Evolutionary conservation across 2,113 vertebrate genomes (phyloP), one percentile per base, ranked within the genome.

Genomic region (Beaufortia kweichowensis): DNA sequence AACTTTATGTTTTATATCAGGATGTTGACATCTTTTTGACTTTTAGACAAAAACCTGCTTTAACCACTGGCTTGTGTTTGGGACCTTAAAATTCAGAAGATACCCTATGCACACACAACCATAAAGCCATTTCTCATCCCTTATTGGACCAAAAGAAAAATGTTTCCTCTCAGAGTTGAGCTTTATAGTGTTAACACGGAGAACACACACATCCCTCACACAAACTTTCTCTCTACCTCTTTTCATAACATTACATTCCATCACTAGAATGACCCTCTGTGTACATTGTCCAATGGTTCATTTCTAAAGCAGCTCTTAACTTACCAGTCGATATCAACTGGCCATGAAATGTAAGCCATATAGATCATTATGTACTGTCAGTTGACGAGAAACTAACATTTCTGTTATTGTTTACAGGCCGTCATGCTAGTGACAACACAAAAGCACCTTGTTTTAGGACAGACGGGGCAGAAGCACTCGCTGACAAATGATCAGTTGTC

Each of bases 211-310:
- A 59, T 71, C 53, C 31, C 23, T 59, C 69, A 9, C 48, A 59
- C 55, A 21, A 31, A 41, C 67, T 70, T 23, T 70, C 67, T 35
- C 23, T 70, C 50, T 56, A 28, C 33, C 21, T 71, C 53, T 19
- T 59, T 21, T 59, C 48, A 69, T 71, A 56, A 71, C 59, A 71
- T 71, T 71, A 59, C 53, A 71, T 71, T 71, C 68, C 53, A 71
- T 39, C 50, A 28, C 14, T 19, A 71, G 68, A 71, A 71, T 26
- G 31, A 71, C 50, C 23, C 68, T 41, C 53, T 71, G 53, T 71
- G 68, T 19, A 69, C 55, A 71, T 71, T 71, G 68, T 71, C 53
- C 55, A 59, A 31, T 15, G 68, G 21, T 15, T 57, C 53, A 33
- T 35, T 69, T 70, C 67, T 70, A 28, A 35, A 56, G n/a, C 67